These are phyloP conservation scores for Acridotheres tristis DNA, from an alignment of 2,797 vertebrate genomes.

Conservation along the genomic window DNA sequence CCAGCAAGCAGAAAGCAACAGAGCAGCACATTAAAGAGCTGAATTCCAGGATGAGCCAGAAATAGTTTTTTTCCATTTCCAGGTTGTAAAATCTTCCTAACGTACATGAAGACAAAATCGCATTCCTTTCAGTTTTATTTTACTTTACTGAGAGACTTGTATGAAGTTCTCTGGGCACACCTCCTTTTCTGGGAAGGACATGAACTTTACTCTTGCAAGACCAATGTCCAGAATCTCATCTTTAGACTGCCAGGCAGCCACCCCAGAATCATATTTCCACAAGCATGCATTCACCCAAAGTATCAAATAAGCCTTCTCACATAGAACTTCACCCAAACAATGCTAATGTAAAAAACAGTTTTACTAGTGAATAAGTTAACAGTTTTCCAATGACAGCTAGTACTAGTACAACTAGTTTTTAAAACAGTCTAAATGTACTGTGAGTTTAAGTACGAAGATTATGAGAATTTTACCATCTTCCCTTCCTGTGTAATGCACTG, in stretches of 20 bases:
- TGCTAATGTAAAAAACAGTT: not conserved
- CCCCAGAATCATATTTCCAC: not conserved
- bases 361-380: not conserved
- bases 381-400: not conserved
- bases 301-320: not conserved
- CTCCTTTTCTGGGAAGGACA: not conserved
- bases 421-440: not conserved
- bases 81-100: not conserved
- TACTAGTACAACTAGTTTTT: not conserved
- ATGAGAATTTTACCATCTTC: not conserved
- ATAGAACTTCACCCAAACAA: not conserved
- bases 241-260: not conserved
- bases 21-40: not conserved
- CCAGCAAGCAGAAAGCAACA: not conserved
- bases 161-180: not conserved
- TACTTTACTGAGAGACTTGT: not conserved
- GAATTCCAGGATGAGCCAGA: not conserved
- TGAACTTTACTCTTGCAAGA: not conserved
- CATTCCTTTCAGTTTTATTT: not conserved
- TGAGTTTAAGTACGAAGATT: not conserved
- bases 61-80: not conserved
- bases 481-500: not conserved
- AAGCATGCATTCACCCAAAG: not conserved
- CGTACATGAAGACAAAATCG: rapidly evolving
- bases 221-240: not conserved